phyloP scores from a whole-genome alignment of 2,797 vertebrate species.

The Sebastes umbrosus region DNA sequence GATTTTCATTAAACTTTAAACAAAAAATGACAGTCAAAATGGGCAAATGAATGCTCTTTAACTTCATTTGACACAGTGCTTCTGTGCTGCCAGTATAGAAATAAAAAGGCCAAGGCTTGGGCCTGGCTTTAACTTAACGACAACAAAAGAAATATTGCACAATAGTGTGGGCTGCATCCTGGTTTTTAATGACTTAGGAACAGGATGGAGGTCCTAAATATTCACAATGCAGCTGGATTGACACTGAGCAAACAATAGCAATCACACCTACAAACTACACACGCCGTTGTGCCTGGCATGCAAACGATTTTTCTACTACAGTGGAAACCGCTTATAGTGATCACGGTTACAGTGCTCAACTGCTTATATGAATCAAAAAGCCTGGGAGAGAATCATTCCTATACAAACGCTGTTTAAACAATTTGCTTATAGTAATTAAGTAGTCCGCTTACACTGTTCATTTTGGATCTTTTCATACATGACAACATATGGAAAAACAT shows the following conservation, averaged over 20 bases:
- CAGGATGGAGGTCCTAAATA: slow-evolving; percentile 52
- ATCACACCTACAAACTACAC: background rate
- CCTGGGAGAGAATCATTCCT: too few relatives aligned
- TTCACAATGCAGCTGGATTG: fast-evolving
- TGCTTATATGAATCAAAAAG: too few relatives aligned
- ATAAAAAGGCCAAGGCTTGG: background rate
- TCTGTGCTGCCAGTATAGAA: background rate
- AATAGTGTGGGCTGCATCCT: background rate
- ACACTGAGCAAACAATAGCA: slow-evolving; percentile 13
- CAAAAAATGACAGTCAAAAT: background rate
- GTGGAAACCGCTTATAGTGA: too few relatives aligned
- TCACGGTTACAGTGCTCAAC: too few relatives aligned
- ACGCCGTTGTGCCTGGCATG: background rate
- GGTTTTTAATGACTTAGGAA: background rate
- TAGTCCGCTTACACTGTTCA: too few relatives aligned
- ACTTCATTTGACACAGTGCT: background rate
- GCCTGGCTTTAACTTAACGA: background rate
- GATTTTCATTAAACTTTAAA: slow-evolving; percentile 24
- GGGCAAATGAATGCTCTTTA: background rate
- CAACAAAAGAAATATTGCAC: background rate
- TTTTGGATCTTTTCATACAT: too few relatives aligned
- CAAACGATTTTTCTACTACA: too few relatives aligned
- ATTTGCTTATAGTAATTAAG: too few relatives aligned
- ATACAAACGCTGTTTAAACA: too few relatives aligned
- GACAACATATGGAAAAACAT: too few relatives aligned